Conservation (phyloP, 2,797 vertebrate species). For the Helostoma temminkii region DNA sequence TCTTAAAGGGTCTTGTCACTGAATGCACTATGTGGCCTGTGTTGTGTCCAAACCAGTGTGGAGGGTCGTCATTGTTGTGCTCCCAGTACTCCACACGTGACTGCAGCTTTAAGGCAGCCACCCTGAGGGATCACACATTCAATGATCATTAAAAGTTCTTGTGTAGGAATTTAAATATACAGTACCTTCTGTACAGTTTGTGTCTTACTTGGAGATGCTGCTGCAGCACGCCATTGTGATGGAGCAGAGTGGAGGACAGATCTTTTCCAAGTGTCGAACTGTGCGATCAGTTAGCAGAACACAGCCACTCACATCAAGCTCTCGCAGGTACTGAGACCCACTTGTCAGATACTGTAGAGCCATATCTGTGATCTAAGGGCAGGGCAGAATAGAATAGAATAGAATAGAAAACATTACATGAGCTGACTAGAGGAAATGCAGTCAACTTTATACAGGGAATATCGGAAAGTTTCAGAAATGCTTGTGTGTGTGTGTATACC, state of each 20-base stretch:
- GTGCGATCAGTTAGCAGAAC: slow-evolving; percentile 83
- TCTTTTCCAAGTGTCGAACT: slow-evolving; percentile 74
- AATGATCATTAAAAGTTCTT: slow-evolving; percentile 3
- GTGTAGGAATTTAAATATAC: background rate
- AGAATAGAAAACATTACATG: background rate
- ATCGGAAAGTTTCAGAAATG: background rate
- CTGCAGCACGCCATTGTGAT: slow-evolving; percentile 85
- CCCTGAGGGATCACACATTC: slow-evolving; percentile 70
- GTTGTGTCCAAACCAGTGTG: slow-evolving; percentile 75
- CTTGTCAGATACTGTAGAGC: slow-evolving; percentile 82
- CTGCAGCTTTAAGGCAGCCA: slow-evolving; percentile 80
- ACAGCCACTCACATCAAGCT: slow-evolving; percentile 87
- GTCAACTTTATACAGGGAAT: background rate
- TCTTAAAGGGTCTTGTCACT: slow-evolving; percentile 18
- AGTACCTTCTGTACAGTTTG: background rate
- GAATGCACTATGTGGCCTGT: slow-evolving; percentile 40
- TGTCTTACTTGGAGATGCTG: slow-evolving; percentile 85
- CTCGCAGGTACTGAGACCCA: slow-evolving; percentile 81
- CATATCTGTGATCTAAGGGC: slow-evolving; percentile 85
- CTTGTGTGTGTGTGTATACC: slow-evolving; percentile 74
- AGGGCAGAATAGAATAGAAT: background rate
- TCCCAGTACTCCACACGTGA: slow-evolving; percentile 77
- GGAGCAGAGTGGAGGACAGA: slow-evolving; percentile 82
- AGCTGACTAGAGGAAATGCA: background rate
- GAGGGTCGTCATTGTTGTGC: slow-evolving; percentile 78